These are phyloP conservation scores for Phoeniculus purpureus DNA, from an alignment of 2,797 vertebrate species.

Conservation along the genomic window DNA sequence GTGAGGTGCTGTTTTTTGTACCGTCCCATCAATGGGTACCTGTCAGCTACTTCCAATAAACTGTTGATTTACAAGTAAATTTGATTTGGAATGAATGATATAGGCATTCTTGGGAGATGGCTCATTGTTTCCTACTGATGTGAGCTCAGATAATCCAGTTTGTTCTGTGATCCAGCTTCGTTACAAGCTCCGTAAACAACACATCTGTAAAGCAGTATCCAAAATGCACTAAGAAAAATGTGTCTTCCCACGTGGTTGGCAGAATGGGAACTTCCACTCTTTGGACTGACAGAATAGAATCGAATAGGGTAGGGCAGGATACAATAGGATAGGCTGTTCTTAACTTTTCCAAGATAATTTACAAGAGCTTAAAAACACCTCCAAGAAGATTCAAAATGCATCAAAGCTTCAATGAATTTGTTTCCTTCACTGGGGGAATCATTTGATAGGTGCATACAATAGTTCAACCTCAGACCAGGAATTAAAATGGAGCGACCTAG, in stretches of 20 bases:
- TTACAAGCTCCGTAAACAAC: background rate
- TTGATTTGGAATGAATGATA: background rate
- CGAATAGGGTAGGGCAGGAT: background rate
- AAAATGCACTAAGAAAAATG: background rate
- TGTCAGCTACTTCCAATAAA: background rate
- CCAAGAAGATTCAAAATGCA: background rate
- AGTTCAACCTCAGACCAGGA: constrained; percentile 9
- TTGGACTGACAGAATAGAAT: constrained; percentile 22
- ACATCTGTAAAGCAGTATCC: background rate
- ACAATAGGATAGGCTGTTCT: background rate
- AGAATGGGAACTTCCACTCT: background rate
- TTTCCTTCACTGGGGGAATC: background rate
- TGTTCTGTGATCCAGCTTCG: background rate
- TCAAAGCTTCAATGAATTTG: constrained; percentile 11
- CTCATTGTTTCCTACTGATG: background rate
- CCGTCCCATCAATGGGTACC: background rate
- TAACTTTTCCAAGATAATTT: constrained; percentile 39
- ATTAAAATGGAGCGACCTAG: constrained; percentile 47
- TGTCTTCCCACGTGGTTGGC: background rate
- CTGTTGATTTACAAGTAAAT: constrained; percentile 11
- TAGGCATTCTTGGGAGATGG: background rate
- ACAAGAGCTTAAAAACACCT: constrained; percentile 29
- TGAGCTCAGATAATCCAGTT: background rate
- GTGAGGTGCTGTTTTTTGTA: background rate
- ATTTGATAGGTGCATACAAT: background rate